Percentiles rank a stretch among this genome's conserved stretches.
Conservation (phyloP, 2,113 vertebrate species). For the Embiotoca jacksoni region DNA sequence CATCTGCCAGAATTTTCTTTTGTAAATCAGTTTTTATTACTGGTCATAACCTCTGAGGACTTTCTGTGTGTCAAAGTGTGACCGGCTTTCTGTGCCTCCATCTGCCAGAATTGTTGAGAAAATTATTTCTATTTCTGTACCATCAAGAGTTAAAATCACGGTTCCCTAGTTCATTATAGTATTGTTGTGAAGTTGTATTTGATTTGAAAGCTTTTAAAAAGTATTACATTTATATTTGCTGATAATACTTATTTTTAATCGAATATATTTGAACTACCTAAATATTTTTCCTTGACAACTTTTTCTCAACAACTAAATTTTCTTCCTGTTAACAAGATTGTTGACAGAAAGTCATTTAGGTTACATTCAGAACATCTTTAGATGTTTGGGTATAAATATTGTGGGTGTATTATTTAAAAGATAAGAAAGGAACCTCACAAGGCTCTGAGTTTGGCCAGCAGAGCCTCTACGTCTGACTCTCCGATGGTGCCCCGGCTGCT, state of each 20-base stretch:
- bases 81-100: too few species aligned
- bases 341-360: not conserved
- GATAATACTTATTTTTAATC: not conserved
- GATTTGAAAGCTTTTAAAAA: not conserved
- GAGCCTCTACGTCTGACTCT: conserved; percentile 91
- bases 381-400: not conserved
- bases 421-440: conserved; percentile 80
- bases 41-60: too few species aligned
- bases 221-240: not conserved
- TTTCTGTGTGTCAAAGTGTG: too few species aligned
- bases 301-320: not conserved
- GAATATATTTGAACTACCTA: not conserved
- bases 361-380: not conserved
- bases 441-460: conserved; percentile 92
- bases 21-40: too few species aligned
- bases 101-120: too few species aligned
- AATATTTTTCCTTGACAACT: not conserved
- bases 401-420: not conserved
- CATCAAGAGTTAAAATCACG: not conserved
- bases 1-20: not conserved
- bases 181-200: not conserved
- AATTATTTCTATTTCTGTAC: not conserved
- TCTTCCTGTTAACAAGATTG: not conserved
- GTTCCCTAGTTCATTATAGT: not conserved
- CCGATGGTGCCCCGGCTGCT: conserved; percentile 52